phyloP scores from a whole-genome alignment of 2,888 invertebrate species.

The Dryadula phaetusa region DNA sequence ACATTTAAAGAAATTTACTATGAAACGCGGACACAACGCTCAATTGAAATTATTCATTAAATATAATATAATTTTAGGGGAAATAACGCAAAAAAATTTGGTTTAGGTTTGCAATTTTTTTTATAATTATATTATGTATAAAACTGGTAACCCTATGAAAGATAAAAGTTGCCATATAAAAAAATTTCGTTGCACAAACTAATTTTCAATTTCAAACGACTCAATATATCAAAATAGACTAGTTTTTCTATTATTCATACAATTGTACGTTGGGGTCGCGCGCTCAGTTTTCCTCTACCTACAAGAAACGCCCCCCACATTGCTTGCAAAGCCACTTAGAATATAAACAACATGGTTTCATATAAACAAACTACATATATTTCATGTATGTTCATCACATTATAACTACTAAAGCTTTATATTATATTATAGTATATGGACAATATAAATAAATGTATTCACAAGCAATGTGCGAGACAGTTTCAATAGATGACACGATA shows the following conservation, averaged over 20 bases:
- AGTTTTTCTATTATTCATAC: not conserved
- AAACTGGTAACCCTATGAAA: conserved; percentile 10
- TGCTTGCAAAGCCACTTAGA: conserved; percentile 1
- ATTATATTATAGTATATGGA: not conserved
- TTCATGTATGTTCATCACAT: conserved; percentile 9
- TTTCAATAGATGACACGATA: conserved; percentile 25
- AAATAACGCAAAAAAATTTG: not conserved
- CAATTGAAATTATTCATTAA: conserved; percentile 11
- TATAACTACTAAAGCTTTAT: conserved; percentile 24
- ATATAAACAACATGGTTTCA: conserved; percentile 10
- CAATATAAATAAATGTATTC: not conserved
- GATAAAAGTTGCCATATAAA: conserved; percentile 13
- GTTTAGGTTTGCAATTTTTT: not conserved
- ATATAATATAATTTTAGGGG: not conserved
- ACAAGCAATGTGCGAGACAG: not conserved
- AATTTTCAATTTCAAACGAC: not conserved
- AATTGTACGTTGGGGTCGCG: conserved; percentile 32
- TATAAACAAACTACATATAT: conserved; percentile 12
- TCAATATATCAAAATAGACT: not conserved
- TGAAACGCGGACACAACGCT: conserved; percentile 24
- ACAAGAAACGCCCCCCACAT: not conserved
- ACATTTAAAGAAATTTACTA: conserved; percentile 9
- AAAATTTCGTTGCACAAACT: conserved; percentile 12
- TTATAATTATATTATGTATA: not conserved
- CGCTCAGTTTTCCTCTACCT: conserved; percentile 30